Percentiles rank a stretch among this genome's conserved stretches.
Conservation (phyloP, 2,888 invertebrate species). For the Eucera pruinosa region DNA sequence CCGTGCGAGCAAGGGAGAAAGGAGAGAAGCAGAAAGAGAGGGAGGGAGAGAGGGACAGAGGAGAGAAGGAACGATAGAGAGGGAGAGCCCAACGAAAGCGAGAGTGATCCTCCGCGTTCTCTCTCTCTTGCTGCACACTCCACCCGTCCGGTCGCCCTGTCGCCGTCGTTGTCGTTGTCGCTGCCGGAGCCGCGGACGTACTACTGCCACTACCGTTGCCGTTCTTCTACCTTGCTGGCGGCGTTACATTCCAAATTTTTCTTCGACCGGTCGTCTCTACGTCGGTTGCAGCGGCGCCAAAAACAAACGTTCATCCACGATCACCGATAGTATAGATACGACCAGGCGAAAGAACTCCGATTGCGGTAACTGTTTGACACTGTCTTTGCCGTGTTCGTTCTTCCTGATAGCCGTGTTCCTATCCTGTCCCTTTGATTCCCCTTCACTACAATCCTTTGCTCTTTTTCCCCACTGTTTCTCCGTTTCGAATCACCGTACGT, state of each 20-base stretch:
- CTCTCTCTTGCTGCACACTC: conserved; percentile 58
- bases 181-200: conserved; percentile 13
- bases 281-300: conserved; percentile 17
- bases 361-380: conserved; percentile 34
- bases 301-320: conserved; percentile 47
- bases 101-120: conserved; percentile 74
- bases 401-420: conserved; percentile 20
- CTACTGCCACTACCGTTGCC: conserved; percentile 47
- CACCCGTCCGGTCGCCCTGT: conserved; percentile 62
- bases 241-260: conserved; percentile 53
- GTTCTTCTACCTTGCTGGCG: conserved; percentile 39
- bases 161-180: conserved; percentile 42
- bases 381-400: conserved; percentile 5
- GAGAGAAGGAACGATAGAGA: conserved; percentile 55
- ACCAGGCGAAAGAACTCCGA: conserved; percentile 23
- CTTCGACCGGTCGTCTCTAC: conserved; percentile 35
- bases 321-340: conserved; percentile 43
- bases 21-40: conserved; percentile 54
- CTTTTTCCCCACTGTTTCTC: conserved; percentile 50
- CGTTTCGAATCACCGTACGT: conserved; percentile 46
- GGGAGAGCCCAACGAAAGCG: conserved; percentile 77
- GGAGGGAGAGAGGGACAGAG: conserved; percentile 56
- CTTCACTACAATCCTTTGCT: conserved; percentile 54
- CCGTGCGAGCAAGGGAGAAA: conserved; percentile 49
- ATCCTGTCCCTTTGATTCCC: conserved; percentile 25